Conservation (phyloP, 2,797 vertebrate species). For the Trachurus trachurus region DNA sequence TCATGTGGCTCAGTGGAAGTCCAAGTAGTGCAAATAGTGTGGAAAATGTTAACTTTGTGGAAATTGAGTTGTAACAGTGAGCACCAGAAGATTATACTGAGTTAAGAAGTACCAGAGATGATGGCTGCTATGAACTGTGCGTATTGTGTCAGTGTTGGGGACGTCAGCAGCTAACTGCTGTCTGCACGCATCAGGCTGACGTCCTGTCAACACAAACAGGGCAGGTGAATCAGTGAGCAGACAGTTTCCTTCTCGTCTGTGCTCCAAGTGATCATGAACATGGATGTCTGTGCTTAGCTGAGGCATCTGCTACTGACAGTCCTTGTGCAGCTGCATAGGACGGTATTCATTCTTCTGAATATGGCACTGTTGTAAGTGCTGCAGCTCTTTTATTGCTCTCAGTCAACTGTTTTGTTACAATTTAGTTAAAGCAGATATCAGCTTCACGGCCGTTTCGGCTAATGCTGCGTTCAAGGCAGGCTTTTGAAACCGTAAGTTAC, state of each 20-base stretch:
- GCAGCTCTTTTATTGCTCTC: neutral
- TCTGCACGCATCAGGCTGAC: neutral
- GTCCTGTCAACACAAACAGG: neutral
- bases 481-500: too few species aligned
- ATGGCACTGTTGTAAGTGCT: neutral
- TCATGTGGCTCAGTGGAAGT: too few species aligned
- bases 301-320: neutral
- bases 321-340: neutral
- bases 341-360: neutral
- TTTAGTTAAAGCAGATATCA: too few species aligned
- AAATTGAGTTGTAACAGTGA: too few species aligned
- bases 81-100: neutral
- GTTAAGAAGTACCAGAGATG: too few species aligned
- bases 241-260: neutral
- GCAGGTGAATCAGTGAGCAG: neutral
- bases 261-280: neutral
- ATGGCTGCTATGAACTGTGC: too few species aligned
- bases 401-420: neutral
- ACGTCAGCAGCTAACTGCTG: neutral
- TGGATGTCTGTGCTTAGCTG: constrained; percentile 6
- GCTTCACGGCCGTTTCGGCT: too few species aligned
- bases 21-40: too few species aligned
- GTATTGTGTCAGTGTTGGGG: too few species aligned
- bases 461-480: too few species aligned
- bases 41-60: neutral